Base-by-base conservation (phyloP, 2,888 invertebrate species). In the Thera obeliscata region DNA sequence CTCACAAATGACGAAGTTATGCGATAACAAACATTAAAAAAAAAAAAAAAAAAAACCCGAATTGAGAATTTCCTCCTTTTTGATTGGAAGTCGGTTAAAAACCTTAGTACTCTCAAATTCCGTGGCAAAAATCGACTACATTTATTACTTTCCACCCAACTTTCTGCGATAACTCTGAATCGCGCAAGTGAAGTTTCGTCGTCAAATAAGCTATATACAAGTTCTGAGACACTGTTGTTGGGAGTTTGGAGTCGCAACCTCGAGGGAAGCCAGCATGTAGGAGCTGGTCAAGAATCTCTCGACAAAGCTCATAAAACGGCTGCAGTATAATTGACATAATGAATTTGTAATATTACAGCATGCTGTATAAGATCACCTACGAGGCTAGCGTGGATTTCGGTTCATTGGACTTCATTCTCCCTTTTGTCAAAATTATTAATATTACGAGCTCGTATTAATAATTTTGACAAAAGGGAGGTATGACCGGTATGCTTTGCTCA, bases 141-240 rank as follows among this genome's bases (percentile, higher is more conserved):
- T 52, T 52, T 52, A 52, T 52, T 33, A 8, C 7, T 9, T 9
- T 52, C 33, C 33, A 33, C 7, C 6, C 22, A 33, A 11, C 3
- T 46, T 4, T 33, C 8, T 6, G 4, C 4, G 33, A 33, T 33
- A 33, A 0, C 6, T 46, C 46, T 57, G 46, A 33, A 57, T 57
- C 57, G 57, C 57, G 57, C 57, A 57, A 57, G 33, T 4, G 11
- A 57, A 35, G 35, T 46, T 35, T 6, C 8, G 6, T 46, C 46
- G 4, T 0, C 41, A 33, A 33, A 43, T 0, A 46, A 43, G 11
- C 6, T 33, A 48, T 9, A 46, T 57, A 46, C 46, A 35, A 57
- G 7, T 6, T 57, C 3, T 5, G 2, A 35, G 2, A 5, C 0
- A n/a, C 0, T 11, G 0, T 6, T 3, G n/a, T 33, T 33, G 33